A percentile compares a stretch with the other conserved stretches of the same genome.
These are phyloP conservation scores for Phataginus tetradactyla DNA, from an alignment of 2,797 vertebrate species.

Conservation along the genomic window DNA sequence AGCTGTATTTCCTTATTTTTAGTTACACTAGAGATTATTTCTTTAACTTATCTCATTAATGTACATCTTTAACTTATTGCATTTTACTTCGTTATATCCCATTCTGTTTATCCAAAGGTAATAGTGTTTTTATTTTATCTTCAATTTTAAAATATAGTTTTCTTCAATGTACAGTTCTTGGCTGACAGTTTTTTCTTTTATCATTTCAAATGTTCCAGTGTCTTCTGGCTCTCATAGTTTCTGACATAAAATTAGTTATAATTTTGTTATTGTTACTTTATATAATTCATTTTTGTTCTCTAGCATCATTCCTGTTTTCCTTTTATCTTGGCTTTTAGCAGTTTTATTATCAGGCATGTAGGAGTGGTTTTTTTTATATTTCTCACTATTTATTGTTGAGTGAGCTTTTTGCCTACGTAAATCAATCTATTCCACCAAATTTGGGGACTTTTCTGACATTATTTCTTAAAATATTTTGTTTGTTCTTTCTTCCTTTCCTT, in stretches of 20 bases:
- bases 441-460: neutral
- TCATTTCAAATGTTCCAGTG: neutral
- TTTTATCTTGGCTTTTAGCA: neutral
- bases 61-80: neutral
- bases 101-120: neutral
- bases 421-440: neutral
- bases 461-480: neutral
- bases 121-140: neutral
- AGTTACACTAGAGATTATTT: neutral
- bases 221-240: neutral
- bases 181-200: neutral
- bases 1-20: neutral
- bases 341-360: neutral
- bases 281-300: neutral
- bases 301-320: neutral
- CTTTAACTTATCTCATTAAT: neutral
- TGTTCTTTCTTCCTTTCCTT: neutral
- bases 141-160: conserved; percentile 11
- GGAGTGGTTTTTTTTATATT: neutral
- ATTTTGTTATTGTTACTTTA: neutral
- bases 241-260: neutral
- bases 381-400: neutral
- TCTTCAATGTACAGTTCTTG: neutral
- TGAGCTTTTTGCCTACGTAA: neutral
- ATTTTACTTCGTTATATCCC: neutral